These are phyloP conservation scores for Marmota monax DNA, from an alignment of 2,113 vertebrate genomes.

Conservation along the genomic window DNA sequence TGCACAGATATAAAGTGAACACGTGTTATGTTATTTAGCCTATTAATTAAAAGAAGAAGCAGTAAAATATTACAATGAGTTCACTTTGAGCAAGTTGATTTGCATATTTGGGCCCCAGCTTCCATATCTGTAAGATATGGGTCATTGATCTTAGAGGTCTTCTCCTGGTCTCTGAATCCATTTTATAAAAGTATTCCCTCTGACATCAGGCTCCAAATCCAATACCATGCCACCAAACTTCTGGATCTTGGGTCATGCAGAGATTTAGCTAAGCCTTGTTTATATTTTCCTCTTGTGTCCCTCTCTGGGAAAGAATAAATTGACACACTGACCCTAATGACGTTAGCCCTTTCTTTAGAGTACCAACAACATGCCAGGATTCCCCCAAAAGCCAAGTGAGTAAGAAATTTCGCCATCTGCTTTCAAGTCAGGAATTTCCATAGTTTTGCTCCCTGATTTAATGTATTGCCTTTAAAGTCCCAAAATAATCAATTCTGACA, in stretches of 20 bases:
- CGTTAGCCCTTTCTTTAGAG: slow-evolving; percentile 16
- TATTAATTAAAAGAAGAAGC: too few relatives aligned
- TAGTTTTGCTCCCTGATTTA: slow-evolving; percentile 65
- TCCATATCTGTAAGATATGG: not conserved
- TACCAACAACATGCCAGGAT: not conserved
- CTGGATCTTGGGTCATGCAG: not conserved
- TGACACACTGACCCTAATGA: slow-evolving; percentile 41
- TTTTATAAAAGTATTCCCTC: not conserved
- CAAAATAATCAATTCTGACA: slow-evolving; percentile 81
- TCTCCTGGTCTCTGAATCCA: not conserved
- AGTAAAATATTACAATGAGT: too few relatives aligned
- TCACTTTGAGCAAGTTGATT: not conserved
- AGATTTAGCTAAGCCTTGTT: not conserved
- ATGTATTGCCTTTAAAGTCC: slow-evolving; percentile 68
- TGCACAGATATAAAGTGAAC: too few relatives aligned
- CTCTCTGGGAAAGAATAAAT: slow-evolving; percentile 40
- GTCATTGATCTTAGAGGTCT: not conserved
- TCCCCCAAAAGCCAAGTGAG: slow-evolving; percentile 41
- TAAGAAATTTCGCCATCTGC: slow-evolving; percentile 66
- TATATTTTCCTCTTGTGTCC: slow-evolving; percentile 7
- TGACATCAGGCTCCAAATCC: not conserved
- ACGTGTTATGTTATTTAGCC: too few relatives aligned
- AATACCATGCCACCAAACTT: not conserved
- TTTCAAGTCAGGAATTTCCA: slow-evolving; percentile 64
- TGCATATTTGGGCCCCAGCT: not conserved